Base-by-base conservation (phyloP, 1,140 invertebrate genomes). In the Sinonovacula constricta region DNA sequence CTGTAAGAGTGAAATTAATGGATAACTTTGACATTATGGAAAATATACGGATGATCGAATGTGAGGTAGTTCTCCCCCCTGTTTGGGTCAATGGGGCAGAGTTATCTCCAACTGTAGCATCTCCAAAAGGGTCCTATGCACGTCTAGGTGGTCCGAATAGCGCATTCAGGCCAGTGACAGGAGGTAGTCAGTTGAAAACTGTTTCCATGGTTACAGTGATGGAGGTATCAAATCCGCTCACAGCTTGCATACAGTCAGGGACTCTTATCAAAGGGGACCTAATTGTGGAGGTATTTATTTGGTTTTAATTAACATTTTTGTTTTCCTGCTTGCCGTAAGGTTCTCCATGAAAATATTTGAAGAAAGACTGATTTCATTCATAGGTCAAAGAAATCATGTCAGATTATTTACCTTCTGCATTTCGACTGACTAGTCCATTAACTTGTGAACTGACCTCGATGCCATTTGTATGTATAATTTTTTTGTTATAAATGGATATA, bases 171-270 rank as follows among this genome's bases (percentile, higher is more conserved):
- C 75, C 75, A 26, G 75, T 78, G 4, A 30, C 51, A 34, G 57
- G 57, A 34, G 30, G 59, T 31, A 60, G 33, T 69, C 49, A 54
- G 5, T 30, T 78, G 2, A 70, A 69, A 36, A 49, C 75, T 54
- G 67, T 78, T 36, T 62, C 75, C 45, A 78, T 78, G 75, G 57
- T 78, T 34, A 70, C 75, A 12, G 51, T 78, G 15, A 70, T 78
- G 75, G 66, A 78, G 26, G 22, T 70, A 18, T 62, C 66, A 54
- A 69, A 15, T 62, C 53, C 63, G 45, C 28, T 78, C 3, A 51
- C 65, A 53, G 65, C 45, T 12, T 34, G 57, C 15, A 60, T 69
- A 30, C 34, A 78, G 7, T 60, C 54, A 5, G 57, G 66, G 34
- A 39, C 63, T 15, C 57, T 78, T 12, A 30, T 30, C 22, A 78